Conservation (phyloP, 2,113 vertebrate genomes). For the Cranoglanis bouderius region DNA sequence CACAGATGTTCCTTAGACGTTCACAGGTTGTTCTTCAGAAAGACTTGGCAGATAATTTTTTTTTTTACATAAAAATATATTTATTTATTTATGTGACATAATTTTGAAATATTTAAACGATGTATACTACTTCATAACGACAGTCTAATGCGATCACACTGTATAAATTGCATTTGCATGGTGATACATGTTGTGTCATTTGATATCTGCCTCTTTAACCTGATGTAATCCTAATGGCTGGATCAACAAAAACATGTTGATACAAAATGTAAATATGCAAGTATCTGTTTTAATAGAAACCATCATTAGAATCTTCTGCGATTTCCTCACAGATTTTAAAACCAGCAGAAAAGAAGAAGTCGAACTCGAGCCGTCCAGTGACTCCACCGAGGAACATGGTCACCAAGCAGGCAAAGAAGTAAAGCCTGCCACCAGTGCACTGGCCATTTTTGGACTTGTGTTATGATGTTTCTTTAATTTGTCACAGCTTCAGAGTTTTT, state of each 20-base stretch:
- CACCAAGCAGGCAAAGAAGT: constrained; percentile 98
- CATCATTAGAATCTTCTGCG: constrained; percentile 11
- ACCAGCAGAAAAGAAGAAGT: constrained; percentile 98
- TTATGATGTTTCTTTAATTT: constrained; percentile 24
- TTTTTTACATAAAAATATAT: too few species aligned
- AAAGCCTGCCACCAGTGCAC: constrained; percentile 61
- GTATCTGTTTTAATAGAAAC: background rate
- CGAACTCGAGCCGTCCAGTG: constrained; percentile 92
- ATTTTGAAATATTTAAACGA: background rate
- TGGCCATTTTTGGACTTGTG: constrained; percentile 33
- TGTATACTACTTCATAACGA: background rate
- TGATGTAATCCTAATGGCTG: background rate
- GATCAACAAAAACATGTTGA: background rate
- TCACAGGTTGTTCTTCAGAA: background rate
- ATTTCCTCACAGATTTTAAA: constrained; percentile 86
- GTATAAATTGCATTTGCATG: too few species aligned
- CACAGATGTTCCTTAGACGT: background rate
- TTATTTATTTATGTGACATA: too few species aligned
- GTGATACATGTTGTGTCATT: background rate
- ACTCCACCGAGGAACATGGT: constrained; percentile 96
- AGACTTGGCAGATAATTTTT: too few species aligned
- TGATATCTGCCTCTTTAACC: background rate
- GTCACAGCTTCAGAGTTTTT: constrained; percentile 10
- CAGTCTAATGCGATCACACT: background rate
- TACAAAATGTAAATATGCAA: background rate